Base-by-base conservation (phyloP, 2,888 invertebrate species). In the Heliconius sara region DNA sequence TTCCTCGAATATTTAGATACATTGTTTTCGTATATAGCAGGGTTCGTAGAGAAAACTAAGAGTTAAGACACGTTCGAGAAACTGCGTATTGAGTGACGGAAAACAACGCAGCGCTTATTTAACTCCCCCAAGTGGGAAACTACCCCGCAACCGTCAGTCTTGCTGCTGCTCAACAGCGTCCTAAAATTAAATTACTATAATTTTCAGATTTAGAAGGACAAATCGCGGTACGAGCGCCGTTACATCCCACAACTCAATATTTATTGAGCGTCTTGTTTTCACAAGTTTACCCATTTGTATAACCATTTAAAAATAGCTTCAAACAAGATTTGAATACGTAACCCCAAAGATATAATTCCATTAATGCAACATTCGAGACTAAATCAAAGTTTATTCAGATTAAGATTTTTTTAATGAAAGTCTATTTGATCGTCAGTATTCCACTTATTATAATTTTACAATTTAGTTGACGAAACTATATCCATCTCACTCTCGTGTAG, bases 391-490 rank as follows among this genome's bases (percentile, higher is more conserved):
- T 71, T 72, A 72, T 72, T 57, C 73, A 60, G 34, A 34, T 57
- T 57, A 34, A 57, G 4, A 7, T 34, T 34, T n/a, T 43, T 25
- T 60, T 60, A 73, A 34, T 73, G 57, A 73, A 73, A 34, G 7
- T 34, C 60, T 60, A 60, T 60, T 73, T 73, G 73, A 73, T 73
- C 60, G 60, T 60, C 34, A 60, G 60, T 73, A 39, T 73, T 73
- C 73, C 34, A 34, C 34, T 73, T 73, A 60, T 60, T 60, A 60
- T 73, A 60, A n/a, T 6, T 39, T 70, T 19, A 47, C 0, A 70
- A 16, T 2, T 6, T 9, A 43, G 3, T 34, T 25, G 25, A 73
- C 60, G 43, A 19, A 43, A 65, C 22, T 75, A 75, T 65, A 66
- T 60, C 74, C 6, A 39, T 74, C 73, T 47, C 60, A 67, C 43